A percentile compares a stretch with the other conserved stretches of the same genome.
Conservation (phyloP, 2,113 vertebrate genomes). For the Pluvialis apricaria region DNA sequence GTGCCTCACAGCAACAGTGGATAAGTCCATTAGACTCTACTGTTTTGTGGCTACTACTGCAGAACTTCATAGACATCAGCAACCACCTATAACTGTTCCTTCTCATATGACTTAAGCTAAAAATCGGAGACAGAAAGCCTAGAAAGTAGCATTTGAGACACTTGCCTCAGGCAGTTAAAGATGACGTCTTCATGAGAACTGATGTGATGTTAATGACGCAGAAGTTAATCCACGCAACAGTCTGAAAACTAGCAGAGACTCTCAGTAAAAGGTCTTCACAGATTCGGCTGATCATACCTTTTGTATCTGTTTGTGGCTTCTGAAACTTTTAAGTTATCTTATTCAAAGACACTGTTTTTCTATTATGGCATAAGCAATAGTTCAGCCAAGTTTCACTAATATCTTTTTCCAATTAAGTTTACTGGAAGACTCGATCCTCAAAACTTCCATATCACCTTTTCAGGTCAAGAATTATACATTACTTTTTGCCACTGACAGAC, state of each 20-base stretch:
- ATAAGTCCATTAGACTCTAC: not conserved
- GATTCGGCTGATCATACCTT: not conserved
- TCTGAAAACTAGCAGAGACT: not conserved
- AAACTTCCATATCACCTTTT: not conserved
- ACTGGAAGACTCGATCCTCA: not conserved
- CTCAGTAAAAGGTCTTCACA: not conserved
- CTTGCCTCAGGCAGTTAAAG: not conserved
- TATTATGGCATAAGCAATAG: not conserved
- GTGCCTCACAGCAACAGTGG: not conserved
- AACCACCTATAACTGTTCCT: not conserved
- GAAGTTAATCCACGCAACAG: not conserved
- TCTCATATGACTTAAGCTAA: not conserved
- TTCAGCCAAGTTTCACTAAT: not conserved
- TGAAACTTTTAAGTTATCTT: not conserved
- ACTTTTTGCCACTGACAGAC: not conserved
- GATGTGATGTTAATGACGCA: rapidly evolving
- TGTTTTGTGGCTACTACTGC: not conserved
- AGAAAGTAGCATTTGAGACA: not conserved
- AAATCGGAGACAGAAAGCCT: not conserved
- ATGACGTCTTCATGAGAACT: not conserved
- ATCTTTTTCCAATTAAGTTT: not conserved
- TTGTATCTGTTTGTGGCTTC: not conserved
- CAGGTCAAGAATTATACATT: not conserved
- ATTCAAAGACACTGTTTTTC: not conserved
- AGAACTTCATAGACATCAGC: not conserved